Evolutionary conservation across 2,888 invertebrate species (phyloP), one percentile per base, ranked within the genome.

Genomic region (Idaea aversata): DNA sequence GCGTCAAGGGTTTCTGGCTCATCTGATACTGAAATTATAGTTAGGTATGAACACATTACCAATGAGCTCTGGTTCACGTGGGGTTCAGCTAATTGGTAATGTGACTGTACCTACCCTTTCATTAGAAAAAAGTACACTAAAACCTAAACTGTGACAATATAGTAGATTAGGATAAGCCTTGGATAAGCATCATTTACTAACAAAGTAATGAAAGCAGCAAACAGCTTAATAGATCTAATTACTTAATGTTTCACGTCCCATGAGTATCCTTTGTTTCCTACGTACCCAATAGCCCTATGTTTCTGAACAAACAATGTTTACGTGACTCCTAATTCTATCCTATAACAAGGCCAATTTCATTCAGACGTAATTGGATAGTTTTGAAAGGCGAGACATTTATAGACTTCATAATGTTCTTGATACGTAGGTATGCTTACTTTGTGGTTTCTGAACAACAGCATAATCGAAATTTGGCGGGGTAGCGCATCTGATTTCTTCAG

Each of bases 391-490:
- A 36, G 2, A 25, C 25, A 25, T 25, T 25, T 25, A 36, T 3
- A 36, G 10, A 36, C 6, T 36, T 10, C 36, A 36, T 10, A 5
- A 36, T 25, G 25, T 25, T 25, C 25, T 36, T 4, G 36, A 3
- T 36, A 36, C 6, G 36, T 36, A 36, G 36, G 36, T 36, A 36
- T 36, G 36, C 36, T 81, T 73, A 91, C 91, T 75, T 77, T 87
- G 88, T 69, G 86, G 86, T 78, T 91, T 91, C 69, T 87, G 88
- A 63, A 87, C 80, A 47, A 89, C 78, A 62, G 83, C 84, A 69
- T 88, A 91, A 72, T 91, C 90, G 65, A 88, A 88, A 68, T 87
- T 80, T 35, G 88, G 88, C 4, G 92, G 92, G 16, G 91, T 88
- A 72, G 75, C 77, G 76, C 85, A 86, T 73, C 88, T 82, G 61